Evolutionary conservation across 2,888 invertebrate genomes (phyloP).

Genomic region (Sepioteuthis lessoniana): DNA sequence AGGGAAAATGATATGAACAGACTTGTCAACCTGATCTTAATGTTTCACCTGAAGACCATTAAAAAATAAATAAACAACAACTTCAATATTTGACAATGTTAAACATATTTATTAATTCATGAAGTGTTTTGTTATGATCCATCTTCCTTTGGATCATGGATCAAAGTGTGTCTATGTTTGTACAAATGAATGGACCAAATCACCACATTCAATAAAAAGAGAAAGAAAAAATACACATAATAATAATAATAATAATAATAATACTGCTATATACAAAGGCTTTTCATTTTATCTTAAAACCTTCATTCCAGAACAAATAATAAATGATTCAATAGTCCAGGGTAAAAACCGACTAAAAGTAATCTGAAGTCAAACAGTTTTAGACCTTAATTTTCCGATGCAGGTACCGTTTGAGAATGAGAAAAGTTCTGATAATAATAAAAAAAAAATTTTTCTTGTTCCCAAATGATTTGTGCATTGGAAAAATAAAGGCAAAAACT

Average conservation of each 20-base stretch:
- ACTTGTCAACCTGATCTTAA: too few relatives aligned
- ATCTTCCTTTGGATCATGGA: background rate
- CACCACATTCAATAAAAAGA: background rate
- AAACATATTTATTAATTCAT: background rate
- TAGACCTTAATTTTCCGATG: too few relatives aligned
- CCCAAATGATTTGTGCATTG: too few relatives aligned
- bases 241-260: background rate
- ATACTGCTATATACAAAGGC: conserved; percentile 17
- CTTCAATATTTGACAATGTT: background rate
- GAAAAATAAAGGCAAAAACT: too few relatives aligned
- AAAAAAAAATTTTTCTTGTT: too few relatives aligned
- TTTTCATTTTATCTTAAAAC: background rate
- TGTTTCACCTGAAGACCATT: too few relatives aligned
- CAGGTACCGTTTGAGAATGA: too few relatives aligned
- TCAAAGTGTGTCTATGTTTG: background rate
- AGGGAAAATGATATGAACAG: too few relatives aligned
- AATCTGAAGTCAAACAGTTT: too few relatives aligned
- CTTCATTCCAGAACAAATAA: background rate
- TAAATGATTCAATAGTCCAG: background rate
- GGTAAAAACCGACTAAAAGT: too few relatives aligned
- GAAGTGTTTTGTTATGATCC: background rate
- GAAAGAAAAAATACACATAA: background rate
- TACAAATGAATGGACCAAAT: background rate
- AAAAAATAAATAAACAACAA: background rate
- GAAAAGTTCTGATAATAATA: too few relatives aligned